Evolutionary conservation across 2,888 invertebrate species (phyloP), one percentile per base, ranked within the genome.

Genomic region (Choristoneura rosaceana): DNA sequence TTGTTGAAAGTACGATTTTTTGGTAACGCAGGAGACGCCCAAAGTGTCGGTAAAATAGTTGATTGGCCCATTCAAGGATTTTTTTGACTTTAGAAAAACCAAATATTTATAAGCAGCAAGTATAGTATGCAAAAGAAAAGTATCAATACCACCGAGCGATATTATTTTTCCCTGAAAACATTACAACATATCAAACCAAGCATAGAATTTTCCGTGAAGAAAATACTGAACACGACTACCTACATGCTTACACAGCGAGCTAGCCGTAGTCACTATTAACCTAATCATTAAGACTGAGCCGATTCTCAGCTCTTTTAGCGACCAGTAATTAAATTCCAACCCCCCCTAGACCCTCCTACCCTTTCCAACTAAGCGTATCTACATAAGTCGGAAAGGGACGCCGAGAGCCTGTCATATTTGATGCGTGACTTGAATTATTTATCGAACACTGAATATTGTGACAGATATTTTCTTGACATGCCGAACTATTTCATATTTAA

Each of bases 401-500:
- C n/a, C 70, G 47, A 59, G 59, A 52, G 47, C 14, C 59, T 66
- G 71, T 59, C 71, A 63, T 67, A 8, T 25, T 41, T 58, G 71
- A 71, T 34, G 64, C 71, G 71, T 63, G 71, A 43, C 12, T 38
- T 68, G 67, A 71, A 71, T 71, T 71, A 71, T 71, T 71, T 71
- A 71, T 33, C n/a, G 2, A 55, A 58, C 66, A 17, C 52, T 61
- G 67, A 63, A 71, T 58, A 71, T 68, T 71, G 71, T 71, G 71
- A 71, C 67, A 62, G 55, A 68, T 63, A 71, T 71, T 71, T 25
- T 68, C 71, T 71, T 63, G 67, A 71, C 67, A 65, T 59, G 47
- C 52, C 43, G 58, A 68, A 71, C 71, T 71, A 71, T 71, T 71
- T 68, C 67, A 71, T 68, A 71, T 71, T 71, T 71, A 68, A 71